Base-by-base conservation (phyloP, 2,113 vertebrate genomes). In the Gila orcuttii region DNA sequence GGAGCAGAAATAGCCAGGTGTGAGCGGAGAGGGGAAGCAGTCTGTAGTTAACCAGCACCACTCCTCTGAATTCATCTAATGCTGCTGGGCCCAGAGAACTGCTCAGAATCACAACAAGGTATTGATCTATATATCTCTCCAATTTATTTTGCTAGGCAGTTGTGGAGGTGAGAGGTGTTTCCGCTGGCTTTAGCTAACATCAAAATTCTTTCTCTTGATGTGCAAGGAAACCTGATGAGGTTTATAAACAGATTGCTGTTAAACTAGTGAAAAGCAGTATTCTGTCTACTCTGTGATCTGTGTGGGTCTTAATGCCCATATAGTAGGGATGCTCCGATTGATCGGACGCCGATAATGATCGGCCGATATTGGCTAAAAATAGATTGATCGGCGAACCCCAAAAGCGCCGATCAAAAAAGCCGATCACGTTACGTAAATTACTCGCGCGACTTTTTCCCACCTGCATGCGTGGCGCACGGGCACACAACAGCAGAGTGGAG, bases 21-120 rank as follows among this genome's bases (percentile, higher is more conserved):
- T 50, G 79, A 47, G 17, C 10, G 50, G 62, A 68, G 17, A 50
- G 79, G 36, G 79, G 62, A 82, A 68, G 28, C 45, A 33, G 42
- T 82, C 12, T 52, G 60, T 33, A 19, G 19, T 68, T 66, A 82
- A 81, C 62, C 60, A 82, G 62, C n/a, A 81, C 17, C 60, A 23
- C 39, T 50, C 60, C 45, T 81, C n/a, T 21, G 28, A 82, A 82
- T 68, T 50, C 42, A 50, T 47, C 60, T 13, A 68, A 68, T 6
- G 9, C 11, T 82, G 62, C 45, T 77, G 75, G 75, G 75, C 25
- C 28, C 75, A 36, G 31, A 83, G 33, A 83, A 39, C 28, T 59
- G 50, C 33, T 19, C 68, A 71, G 82, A 83, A 83, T 74, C 13
- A 83, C 66, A 83, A 73, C 21, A 42, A 59, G 66, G 82, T 73